Evolutionary conservation across 35 echinoderm and acorn worm species (phyloP), one percentile per base, ranked within the genome.

Genomic region (Hemicentrotus pulcherrimus): DNA sequence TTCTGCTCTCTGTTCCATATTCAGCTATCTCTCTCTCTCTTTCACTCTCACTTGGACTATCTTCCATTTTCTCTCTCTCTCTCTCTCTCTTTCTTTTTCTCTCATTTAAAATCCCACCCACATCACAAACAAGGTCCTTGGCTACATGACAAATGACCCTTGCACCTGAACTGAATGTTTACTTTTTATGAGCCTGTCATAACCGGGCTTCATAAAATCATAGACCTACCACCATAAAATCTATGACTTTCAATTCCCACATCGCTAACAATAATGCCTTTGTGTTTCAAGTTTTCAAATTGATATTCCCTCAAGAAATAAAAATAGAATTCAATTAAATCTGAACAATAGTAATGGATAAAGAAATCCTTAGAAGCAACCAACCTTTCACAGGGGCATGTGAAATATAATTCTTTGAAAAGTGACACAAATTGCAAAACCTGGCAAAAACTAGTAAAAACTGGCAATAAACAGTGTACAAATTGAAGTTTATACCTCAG

Each of bases 91-190:
- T 4, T 22, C 65, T 78, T 78, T n/a, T n/a, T n/a, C n/a, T n/a
- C n/a, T n/a, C n/a, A n/a, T n/a, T n/a, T n/a, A 78, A 78, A 78
- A 78, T 78, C 65, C 65, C 65, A 78, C 65, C 65, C 65, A 78
- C 65, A 22, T 22, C 24, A 78, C 65, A 22, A 22, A 78, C 65
- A 78, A 78, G 65, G 65, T 78, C 28, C 65, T 22, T 78, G 19
- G 65, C 65, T 78, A n/a, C 28, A 78, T 78, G 65, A 78, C 28
- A n/a, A 78, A 78, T 78, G 65, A 78, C 18, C 65, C 65, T 78
- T 78, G 5, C 65, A 78, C 65, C 65, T 78, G 65, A n/a, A 28
- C 65, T 78, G 65, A 78, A 78, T 78, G 65, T 78, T 78, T 22
- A 78, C 24, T 78, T 78, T 78, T 78, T 78, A 78, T 78, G 65